Evolutionary conservation across 2,797 vertebrate species (phyloP).

Genomic region (Eulemur rubriventer): DNA sequence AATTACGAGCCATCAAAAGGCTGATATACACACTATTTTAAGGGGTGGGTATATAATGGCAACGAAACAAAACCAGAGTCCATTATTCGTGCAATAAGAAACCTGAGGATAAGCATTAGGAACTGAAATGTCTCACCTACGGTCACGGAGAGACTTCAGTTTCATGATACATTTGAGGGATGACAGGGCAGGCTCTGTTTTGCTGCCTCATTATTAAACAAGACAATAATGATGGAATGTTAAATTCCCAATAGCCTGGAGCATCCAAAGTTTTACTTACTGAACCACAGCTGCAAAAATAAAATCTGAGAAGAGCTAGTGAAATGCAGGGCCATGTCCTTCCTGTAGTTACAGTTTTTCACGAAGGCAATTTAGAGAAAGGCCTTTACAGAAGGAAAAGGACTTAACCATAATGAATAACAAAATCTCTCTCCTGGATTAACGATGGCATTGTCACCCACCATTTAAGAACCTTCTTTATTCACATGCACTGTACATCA

Average conservation of each 20-base stretch:
- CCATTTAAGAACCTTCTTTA: background rate
- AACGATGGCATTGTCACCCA: background rate
- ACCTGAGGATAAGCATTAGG: slow-evolving; percentile 6
- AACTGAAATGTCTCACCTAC: slow-evolving; percentile 42
- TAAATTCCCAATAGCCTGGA: slow-evolving; percentile 39
- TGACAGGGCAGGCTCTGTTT: slow-evolving; percentile 62
- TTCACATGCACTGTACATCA: background rate
- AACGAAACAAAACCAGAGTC: slow-evolving; percentile 76
- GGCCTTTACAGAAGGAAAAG: background rate
- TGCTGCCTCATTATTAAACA: slow-evolving; percentile 67
- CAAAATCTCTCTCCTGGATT: background rate
- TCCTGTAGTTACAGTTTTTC: background rate
- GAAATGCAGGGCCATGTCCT: background rate
- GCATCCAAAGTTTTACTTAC: background rate
- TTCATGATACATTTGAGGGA: slow-evolving; percentile 55
- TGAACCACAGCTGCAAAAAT: slow-evolving; percentile 2
- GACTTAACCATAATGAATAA: background rate
- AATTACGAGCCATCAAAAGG: slow-evolving; percentile 74
- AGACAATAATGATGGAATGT: slow-evolving; percentile 71
- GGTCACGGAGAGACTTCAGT: slow-evolving; percentile 68
- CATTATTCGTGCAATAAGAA: slow-evolving; percentile 64
- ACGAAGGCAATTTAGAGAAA: background rate
- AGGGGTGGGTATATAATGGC: slow-evolving; percentile 55
- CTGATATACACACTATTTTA: slow-evolving; percentile 56
- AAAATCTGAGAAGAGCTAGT: background rate